These are phyloP conservation scores for Rattus norvegicus DNA, from an alignment of 2,113 vertebrate genomes.

Conservation along the genomic window GRCr8 NC_086024.1:57934501-57935000, in stretches of 20 bases:
- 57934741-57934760: neutral
- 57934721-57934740: neutral
- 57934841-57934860: neutral
- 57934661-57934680: neutral
- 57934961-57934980: constrained; percentile 1
- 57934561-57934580: too few species aligned
- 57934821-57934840: neutral
- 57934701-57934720: neutral
- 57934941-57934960: constrained; percentile 80
- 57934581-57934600: too few species aligned
- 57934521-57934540: too few species aligned
- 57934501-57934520: neutral
- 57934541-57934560: neutral
- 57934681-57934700: neutral
- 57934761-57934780: neutral
- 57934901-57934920: constrained; percentile 36
- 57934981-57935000: constrained; percentile 71
- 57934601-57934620: neutral
- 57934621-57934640: neutral
- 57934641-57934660: neutral
- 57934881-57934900: neutral
- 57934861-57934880: neutral
- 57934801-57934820: neutral
- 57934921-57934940: constrained; percentile 66
- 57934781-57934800: neutral